Evolutionary conservation across 2,888 invertebrate genomes (phyloP).

Genomic region (Lepidochrysops patricia): DNA sequence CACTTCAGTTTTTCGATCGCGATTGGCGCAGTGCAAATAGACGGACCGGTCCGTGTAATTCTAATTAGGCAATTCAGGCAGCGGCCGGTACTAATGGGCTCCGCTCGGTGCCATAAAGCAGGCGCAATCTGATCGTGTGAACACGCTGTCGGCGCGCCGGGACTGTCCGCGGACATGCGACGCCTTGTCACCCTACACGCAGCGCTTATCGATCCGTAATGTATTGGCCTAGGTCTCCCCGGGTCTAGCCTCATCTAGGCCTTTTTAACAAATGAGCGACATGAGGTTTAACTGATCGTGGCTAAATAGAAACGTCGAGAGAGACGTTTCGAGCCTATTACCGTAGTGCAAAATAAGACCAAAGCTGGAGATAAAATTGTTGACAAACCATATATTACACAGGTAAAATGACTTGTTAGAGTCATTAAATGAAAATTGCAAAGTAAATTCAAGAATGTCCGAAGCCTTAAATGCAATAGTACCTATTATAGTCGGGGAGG

Average conservation of each 20-base stretch:
- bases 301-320: background rate
- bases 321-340: background rate
- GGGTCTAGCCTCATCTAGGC: background rate
- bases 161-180: conserved; percentile 64
- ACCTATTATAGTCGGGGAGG: conserved; percentile 12
- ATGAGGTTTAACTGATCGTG: background rate
- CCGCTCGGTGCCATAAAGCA: conserved; percentile 57
- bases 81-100: conserved; percentile 58
- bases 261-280: conserved; percentile 4
- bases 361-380: too few species aligned
- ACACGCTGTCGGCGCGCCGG: conserved; percentile 55
- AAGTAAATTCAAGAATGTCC: background rate
- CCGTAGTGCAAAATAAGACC: too few species aligned
- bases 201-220: conserved; percentile 20
- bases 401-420: too few species aligned
- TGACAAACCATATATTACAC: too few species aligned
- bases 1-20: conserved; percentile 19
- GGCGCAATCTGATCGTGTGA: conserved; percentile 69
- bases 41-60: conserved; percentile 57
- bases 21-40: conserved; percentile 26
- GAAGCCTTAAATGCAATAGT: background rate
- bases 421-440: background rate
- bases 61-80: conserved; percentile 70
- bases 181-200: conserved; percentile 63
- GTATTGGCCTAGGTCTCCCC: background rate